Evolutionary conservation across 2,888 invertebrate genomes (phyloP).

Genomic region (Chirona hameri): DNA sequence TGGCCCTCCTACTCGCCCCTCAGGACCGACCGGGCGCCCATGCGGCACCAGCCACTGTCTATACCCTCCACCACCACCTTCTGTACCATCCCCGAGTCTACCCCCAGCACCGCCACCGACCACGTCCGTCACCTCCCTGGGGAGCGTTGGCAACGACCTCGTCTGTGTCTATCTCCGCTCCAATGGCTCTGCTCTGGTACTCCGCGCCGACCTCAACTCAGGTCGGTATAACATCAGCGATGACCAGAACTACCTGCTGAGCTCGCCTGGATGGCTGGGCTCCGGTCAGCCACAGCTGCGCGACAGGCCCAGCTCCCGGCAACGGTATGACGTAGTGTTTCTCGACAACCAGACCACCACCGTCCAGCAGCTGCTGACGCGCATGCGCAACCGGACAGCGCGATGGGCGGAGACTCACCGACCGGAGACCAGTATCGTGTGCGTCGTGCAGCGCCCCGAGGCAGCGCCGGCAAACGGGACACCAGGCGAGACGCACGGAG

Average conservation of each 20-base stretch:
- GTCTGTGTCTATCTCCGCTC: background rate
- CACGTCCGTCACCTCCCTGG: background rate
- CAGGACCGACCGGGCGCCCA: background rate
- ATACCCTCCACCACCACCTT: background rate
- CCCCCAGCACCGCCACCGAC: background rate
- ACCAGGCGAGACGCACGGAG: too few species aligned
- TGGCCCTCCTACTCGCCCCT: too few species aligned
- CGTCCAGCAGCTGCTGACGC: background rate
- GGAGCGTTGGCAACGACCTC: background rate
- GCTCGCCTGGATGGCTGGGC: background rate
- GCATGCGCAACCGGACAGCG: background rate
- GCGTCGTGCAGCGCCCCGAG: background rate
- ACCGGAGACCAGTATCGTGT: background rate
- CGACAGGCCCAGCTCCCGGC: background rate
- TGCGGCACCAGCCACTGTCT: background rate
- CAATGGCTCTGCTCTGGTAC: background rate
- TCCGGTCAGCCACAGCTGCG: too few species aligned
- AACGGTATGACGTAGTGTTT: background rate
- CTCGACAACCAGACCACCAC: background rate
- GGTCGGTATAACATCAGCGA: slow-evolving; percentile 1
- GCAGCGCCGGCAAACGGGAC: background rate
- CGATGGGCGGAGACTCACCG: background rate
- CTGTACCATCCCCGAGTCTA: background rate
- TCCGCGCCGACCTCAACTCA: slow-evolving; percentile 7
- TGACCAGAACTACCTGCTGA: too few species aligned